Evolutionary conservation across 2,113 vertebrate species (phyloP).

Genomic region (Nothoprocta perdicaria): DNA sequence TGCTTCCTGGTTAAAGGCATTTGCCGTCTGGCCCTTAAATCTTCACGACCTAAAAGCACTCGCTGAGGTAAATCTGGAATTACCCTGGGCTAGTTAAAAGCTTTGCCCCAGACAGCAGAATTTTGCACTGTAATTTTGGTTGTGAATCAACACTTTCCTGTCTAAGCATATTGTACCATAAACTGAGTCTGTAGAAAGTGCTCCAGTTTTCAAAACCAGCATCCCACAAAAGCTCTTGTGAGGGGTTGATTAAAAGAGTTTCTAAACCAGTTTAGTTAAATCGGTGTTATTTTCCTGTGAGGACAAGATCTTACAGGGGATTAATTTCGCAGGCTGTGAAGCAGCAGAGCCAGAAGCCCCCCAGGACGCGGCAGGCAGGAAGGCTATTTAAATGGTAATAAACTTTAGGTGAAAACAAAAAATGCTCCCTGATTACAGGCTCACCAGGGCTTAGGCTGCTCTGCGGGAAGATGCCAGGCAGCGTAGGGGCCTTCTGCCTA

Average conservation of each 20-base stretch:
- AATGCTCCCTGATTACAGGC: background rate
- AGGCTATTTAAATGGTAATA: slow-evolving; percentile 66
- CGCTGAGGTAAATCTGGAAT: background rate
- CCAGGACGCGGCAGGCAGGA: background rate
- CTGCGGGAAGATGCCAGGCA: background rate
- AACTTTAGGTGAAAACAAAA: slow-evolving; percentile 16
- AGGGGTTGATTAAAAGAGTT: slow-evolving; percentile 1
- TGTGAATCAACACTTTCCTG: background rate
- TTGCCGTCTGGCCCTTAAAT: slow-evolving; percentile 17
- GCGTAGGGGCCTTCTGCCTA: background rate
- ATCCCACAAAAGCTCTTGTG: background rate
- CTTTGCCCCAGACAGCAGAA: background rate
- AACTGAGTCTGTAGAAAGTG: background rate
- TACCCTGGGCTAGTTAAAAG: background rate
- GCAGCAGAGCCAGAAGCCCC: background rate
- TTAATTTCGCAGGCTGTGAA: background rate
- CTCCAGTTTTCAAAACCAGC: background rate
- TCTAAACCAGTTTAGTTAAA: background rate
- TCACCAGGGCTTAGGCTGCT: background rate
- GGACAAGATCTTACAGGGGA: background rate
- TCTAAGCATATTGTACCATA: background rate
- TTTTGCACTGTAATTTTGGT: background rate
- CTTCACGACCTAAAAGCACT: slow-evolving; percentile 17
- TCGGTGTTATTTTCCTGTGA: background rate
- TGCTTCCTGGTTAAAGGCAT: slow-evolving; percentile 44